These are phyloP conservation scores for Lamellibrachia satsuma DNA, from an alignment of 2,888 invertebrate species.

Conservation along the genomic window DNA sequence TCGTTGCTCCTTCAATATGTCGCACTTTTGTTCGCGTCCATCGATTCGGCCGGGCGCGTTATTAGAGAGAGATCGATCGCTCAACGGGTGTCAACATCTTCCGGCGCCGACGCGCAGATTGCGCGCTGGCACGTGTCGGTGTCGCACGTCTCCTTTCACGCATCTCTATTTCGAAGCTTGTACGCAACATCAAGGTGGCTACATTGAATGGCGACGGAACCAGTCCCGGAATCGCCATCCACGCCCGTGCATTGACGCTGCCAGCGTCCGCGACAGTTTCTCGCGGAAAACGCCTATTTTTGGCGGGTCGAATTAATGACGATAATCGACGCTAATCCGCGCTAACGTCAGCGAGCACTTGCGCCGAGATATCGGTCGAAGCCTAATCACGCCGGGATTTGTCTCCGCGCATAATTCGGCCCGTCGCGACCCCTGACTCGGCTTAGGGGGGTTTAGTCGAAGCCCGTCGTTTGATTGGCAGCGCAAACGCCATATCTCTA, in stretches of 20 bases:
- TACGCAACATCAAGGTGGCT: background rate
- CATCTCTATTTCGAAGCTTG: background rate
- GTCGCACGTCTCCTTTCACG: background rate
- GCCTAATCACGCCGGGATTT: background rate
- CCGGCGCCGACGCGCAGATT: background rate
- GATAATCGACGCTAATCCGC: constrained; percentile 9
- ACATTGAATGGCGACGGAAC: background rate
- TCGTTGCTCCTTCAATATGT: constrained; percentile 12
- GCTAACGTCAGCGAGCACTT: constrained; percentile 2
- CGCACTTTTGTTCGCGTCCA: background rate
- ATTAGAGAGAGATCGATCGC: constrained; percentile 13
- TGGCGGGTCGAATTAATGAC: constrained; percentile 5
- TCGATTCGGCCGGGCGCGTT: background rate
- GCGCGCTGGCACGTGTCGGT: background rate
- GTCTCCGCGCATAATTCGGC: background rate
- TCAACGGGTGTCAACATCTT: background rate
- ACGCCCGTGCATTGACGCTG: background rate
- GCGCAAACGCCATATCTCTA: background rate
- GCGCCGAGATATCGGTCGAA: background rate
- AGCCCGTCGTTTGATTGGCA: background rate
- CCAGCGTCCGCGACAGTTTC: background rate
- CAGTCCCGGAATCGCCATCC: background rate
- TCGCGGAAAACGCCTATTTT: background rate
- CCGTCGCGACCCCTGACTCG: background rate
- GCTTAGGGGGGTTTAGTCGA: background rate